Evolutionary conservation across 1,140 invertebrate species (phyloP), one percentile per base, ranked within the genome.

Genomic region (Babylonia areolata): DNA sequence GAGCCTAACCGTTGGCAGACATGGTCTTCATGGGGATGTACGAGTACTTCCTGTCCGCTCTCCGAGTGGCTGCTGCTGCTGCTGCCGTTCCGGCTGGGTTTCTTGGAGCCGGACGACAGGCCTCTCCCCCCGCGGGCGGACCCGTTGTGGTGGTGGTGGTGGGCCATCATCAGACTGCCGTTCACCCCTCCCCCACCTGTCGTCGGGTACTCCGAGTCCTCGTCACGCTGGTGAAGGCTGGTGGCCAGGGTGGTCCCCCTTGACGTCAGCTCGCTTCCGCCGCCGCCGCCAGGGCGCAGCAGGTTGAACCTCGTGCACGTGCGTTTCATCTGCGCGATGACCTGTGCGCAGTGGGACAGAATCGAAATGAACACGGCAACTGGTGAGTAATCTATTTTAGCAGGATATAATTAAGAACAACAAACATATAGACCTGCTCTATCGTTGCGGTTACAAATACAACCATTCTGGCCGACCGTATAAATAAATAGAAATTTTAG

Each of bases 281-380:
- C 46, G 39, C 46, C 39, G 78, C 54, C 40, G 37, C 39, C 69
- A 31, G 64, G 35, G 46, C 82, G 82, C 69, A 84, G 75, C 0
- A 84, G 64, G 40, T 84, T 73, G 54, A 42, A 64, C 9, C 82
- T 2, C 37, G 82, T 46, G 82, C 82, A 84, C 64, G 82, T 84
- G 37, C 82, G 82, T 84, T 84, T 84, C 82, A 84, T 75, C 69
- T 84, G 82, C 64, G 82, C 82, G 82, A 84, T 84, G 82, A 84
- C 82, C 82, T 84, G 82, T 33, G 64, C 64, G 37, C 17, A 42
- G 39, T 20, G 28, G 20, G 46, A 20, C 9, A 51, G 20, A 51
- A 51, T 6, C 46, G 20, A 51, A 20, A 64, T 23, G 28, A n/a
- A 23, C 58, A 11, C 6, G 28, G 58, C 9, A 6, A 23, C 28